Evolutionary conservation across 2,113 vertebrate species (phyloP).

Genomic region (Anthoscopus minutus): DNA sequence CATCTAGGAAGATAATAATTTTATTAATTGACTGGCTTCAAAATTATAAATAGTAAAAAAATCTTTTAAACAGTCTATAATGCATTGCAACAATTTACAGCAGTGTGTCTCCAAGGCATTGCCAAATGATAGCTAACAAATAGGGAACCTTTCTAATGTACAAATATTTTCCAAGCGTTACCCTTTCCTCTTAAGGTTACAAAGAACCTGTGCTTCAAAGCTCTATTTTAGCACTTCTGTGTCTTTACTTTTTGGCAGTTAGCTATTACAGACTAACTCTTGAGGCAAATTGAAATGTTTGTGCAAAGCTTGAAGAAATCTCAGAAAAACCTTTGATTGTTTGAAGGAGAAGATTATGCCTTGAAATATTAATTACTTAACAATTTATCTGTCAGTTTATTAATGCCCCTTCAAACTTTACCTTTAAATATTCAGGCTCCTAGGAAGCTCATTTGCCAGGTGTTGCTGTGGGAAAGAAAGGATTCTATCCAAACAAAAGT

Average conservation of each 20-base stretch:
- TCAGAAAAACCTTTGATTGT: background rate
- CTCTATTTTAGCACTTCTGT: background rate
- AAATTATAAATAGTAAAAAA: background rate
- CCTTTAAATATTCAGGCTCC: background rate
- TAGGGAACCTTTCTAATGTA: background rate
- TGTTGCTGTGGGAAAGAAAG: background rate
- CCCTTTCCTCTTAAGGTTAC: background rate
- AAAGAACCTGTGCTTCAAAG: background rate
- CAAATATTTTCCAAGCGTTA: background rate
- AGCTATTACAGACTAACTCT: background rate
- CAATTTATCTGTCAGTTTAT: slow-evolving; percentile 45
- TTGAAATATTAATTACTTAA: slow-evolving; percentile 29
- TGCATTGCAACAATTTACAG: background rate
- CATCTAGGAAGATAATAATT: background rate
- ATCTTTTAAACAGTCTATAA: background rate
- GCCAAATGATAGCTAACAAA: background rate
- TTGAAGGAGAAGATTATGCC: background rate
- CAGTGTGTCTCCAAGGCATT: background rate
- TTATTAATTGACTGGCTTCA: background rate
- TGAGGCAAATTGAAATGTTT: background rate
- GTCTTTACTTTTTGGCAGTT: background rate
- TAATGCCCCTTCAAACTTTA: slow-evolving; percentile 11
- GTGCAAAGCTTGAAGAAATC: background rate
- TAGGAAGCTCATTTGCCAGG: background rate
- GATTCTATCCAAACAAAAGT: background rate